These are phyloP conservation scores for Nothocercus nigrocapillus DNA, from an alignment of 2,113 vertebrate genomes.

Conservation along the genomic window DNA sequence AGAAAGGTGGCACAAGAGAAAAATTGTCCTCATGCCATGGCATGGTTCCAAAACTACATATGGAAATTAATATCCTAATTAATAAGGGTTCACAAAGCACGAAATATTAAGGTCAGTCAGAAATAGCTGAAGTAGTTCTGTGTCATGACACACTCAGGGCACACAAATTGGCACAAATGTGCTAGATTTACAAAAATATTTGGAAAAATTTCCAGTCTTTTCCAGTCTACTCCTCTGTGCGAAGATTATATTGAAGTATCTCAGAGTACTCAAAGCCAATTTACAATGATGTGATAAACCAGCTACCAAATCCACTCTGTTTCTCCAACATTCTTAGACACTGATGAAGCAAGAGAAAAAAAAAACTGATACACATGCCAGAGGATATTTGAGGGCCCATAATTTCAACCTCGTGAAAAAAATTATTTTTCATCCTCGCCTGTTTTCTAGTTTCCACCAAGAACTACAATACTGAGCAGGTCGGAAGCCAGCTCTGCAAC, in stretches of 20 bases:
- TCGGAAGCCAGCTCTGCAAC: background rate
- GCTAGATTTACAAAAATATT: constrained; percentile 12
- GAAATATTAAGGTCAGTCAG: constrained; percentile 41
- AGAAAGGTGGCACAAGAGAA: background rate
- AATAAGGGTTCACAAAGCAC: constrained; percentile 7
- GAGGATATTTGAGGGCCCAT: background rate
- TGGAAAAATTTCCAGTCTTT: background rate
- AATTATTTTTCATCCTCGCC: background rate
- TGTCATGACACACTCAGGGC: background rate
- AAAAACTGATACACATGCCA: constrained; percentile 14
- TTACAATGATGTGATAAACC: constrained; percentile 24
- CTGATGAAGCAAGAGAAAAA: constrained; percentile 34
- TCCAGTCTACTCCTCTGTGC: background rate
- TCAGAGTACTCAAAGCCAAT: constrained; percentile 17
- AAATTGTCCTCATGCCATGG: constrained; percentile 15
- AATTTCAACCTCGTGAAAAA: background rate
- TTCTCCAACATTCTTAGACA: constrained; percentile 52
- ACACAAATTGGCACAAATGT: constrained; percentile 29
- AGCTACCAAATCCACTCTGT: constrained; percentile 16
- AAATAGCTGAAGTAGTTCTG: constrained; percentile 23
- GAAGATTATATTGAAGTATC: background rate
- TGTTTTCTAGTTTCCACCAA: background rate
- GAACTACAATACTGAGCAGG: background rate
- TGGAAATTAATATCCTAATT: constrained; percentile 66
- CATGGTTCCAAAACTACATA: constrained; percentile 42